Evolutionary conservation across 2,888 invertebrate species (phyloP), one percentile per base, ranked within the genome.

Genomic region (Xestoiulus laeticollis): DNA sequence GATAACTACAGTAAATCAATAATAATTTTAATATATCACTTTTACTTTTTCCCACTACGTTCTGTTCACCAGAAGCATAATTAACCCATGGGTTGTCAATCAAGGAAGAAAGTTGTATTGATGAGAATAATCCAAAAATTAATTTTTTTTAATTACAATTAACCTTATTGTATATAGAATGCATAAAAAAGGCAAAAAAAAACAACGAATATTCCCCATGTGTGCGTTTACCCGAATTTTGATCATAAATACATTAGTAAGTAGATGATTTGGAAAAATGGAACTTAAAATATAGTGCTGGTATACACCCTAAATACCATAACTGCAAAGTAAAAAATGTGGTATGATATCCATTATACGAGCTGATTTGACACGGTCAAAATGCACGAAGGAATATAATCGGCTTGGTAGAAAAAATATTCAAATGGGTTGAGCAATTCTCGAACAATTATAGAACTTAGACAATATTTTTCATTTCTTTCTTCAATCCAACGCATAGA

Each of bases 401-500:
- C 19, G 53, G 0, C 16, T 53, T 53, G 16, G 53, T 53, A 53
- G 53, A 53, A 53, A n/a, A 53, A 53, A 53, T 19, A 16, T 53
- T 53, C 53, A 53, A 53, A 53, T 53, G 12, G 53, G 53, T 53
- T 19, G 19, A 53, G 19, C 53, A 53, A 19, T 53, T 53, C 19
- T 19, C 4, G 53, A 19, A 19, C 19, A 4, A 53, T 16, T 19
- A 19, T 19, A 83, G 19, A 83, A 14, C 10, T 86, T 86, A 86
- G 14, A 59, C 59, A 12, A 30, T 22, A 44, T 32, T 32, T 33
- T 87, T 87, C 8, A 10, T 22, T 30, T 68, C 87, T 87, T 38
- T 26, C 78, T 87, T 87, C 78, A 87, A 33, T n/a, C 78, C 87
- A 8, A 78, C 38, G 43, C 87, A 87, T 10, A 87, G 78, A 33